These are phyloP conservation scores for Hypotaenidia philippensis DNA, from an alignment of 2,797 vertebrate species.

Conservation along the genomic window DNA sequence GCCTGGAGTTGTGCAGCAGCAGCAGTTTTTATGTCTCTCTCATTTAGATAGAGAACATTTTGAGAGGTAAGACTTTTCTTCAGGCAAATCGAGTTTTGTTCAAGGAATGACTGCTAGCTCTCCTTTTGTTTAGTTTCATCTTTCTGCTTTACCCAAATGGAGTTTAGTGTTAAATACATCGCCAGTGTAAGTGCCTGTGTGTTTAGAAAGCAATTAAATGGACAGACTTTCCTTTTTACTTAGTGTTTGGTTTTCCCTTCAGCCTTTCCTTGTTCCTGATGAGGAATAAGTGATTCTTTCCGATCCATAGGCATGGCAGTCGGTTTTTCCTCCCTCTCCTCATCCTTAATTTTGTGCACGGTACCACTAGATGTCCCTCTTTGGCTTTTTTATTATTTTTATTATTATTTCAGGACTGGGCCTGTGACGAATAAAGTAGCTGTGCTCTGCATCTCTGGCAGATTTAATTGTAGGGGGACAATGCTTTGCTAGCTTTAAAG, in stretches of 20 bases:
- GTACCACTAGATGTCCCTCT: slow-evolving; percentile 84
- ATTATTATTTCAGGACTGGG: neutral
- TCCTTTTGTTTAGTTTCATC: neutral
- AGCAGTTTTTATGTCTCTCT: neutral
- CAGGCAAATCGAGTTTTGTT: neutral
- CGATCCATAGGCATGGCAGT: neutral
- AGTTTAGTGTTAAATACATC: neutral
- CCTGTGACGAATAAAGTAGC: neutral
- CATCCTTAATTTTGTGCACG: neutral
- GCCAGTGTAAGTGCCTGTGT: neutral
- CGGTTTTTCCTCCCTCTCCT: neutral
- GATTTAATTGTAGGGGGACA: neutral
- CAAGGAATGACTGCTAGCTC: neutral
- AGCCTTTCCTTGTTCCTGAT: neutral
- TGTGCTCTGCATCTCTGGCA: neutral
- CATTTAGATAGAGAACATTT: neutral
- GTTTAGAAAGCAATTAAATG: neutral
- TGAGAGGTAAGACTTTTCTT: neutral
- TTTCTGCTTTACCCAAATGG: neutral
- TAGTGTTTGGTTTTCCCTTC: neutral
- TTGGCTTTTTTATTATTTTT: slow-evolving; percentile 77
- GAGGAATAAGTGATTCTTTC: neutral
- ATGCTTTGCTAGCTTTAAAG: slow-evolving; percentile 17
- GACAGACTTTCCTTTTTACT: neutral
- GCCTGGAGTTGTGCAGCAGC: neutral